Evolutionary conservation across 2,888 invertebrate genomes (phyloP).

Genomic region (Heliconius charithonia): DNA sequence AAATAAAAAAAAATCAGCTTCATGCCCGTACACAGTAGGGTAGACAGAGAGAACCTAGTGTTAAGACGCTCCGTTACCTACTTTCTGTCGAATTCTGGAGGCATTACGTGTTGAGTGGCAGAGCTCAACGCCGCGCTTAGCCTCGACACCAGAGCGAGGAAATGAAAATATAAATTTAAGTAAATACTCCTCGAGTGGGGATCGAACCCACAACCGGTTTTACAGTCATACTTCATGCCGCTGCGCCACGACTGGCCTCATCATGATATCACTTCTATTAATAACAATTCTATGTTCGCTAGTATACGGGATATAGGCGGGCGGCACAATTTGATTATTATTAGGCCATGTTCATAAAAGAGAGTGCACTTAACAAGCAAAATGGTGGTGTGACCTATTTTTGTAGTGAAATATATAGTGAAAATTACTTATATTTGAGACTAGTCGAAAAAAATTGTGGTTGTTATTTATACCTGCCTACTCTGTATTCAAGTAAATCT

Average conservation of each 20-base stretch:
- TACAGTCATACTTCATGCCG: too few relatives aligned
- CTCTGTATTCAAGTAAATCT: not conserved
- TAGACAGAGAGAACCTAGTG: too few relatives aligned
- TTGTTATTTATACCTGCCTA: not conserved
- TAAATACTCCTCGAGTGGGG: too few relatives aligned
- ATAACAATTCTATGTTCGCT: not conserved
- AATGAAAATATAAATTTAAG: not conserved
- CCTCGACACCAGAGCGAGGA: too few relatives aligned
- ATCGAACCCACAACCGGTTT: too few relatives aligned
- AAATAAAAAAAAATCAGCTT: too few relatives aligned
- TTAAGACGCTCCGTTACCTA: too few relatives aligned
- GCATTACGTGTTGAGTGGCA: too few relatives aligned
- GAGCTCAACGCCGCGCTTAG: too few relatives aligned
- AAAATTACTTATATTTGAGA: not conserved
- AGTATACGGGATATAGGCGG: slow-evolving; percentile 20
- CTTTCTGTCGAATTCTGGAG: too few relatives aligned
- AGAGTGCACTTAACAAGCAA: slow-evolving; percentile 34
- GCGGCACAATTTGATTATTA: slow-evolving; percentile 36
- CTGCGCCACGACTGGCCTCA: too few relatives aligned
- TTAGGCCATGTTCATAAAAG: slow-evolving; percentile 37
- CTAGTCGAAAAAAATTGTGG: not conserved
- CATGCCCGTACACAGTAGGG: too few relatives aligned
- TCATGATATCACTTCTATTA: not conserved
- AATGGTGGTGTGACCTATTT: slow-evolving; percentile 25
- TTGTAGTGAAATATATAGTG: slow-evolving; percentile 9